Evolutionary conservation across 1,140 invertebrate genomes (phyloP).

Genomic region (Hormaphis cornu): DNA sequence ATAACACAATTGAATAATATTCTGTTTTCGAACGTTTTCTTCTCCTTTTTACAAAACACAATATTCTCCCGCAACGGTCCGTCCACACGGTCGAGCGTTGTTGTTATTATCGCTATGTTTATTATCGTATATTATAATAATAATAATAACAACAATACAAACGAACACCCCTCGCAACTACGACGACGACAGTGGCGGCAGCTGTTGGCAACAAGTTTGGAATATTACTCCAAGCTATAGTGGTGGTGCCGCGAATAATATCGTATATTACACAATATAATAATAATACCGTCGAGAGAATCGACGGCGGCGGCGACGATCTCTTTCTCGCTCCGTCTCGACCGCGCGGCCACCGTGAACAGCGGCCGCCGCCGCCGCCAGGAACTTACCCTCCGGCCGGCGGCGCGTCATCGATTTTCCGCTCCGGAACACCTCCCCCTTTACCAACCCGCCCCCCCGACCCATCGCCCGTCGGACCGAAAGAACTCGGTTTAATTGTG

Average conservation of each 20-base stretch:
- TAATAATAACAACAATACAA: background rate
- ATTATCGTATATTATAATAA: too few relatives aligned
- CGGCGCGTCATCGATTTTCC: slow-evolving; percentile 17
- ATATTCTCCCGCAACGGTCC: background rate
- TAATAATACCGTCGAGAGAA: background rate
- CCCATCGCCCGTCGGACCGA: too few relatives aligned
- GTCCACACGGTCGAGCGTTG: background rate
- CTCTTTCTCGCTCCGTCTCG: slow-evolving; percentile 1
- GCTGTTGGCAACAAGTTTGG: slow-evolving; percentile 26
- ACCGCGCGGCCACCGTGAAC: too few relatives aligned
- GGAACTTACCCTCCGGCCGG: too few relatives aligned
- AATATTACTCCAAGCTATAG: background rate
- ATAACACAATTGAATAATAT: background rate
- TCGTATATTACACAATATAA: background rate
- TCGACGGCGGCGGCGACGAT: background rate
- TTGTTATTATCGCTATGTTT: background rate
- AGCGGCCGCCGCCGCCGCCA: background rate
- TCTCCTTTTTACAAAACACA: too few relatives aligned
- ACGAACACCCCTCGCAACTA: background rate
- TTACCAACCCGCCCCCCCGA: too few relatives aligned
- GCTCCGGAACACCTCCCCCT: background rate
- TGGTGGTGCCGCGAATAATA: too few relatives aligned
- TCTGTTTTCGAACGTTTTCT: background rate
- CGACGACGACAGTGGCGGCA: background rate
- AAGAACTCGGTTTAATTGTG: slow-evolving; percentile 28